A percentile compares a stretch with the other conserved stretches of the same genome.
phyloP scores from a whole-genome alignment of 1,140 invertebrate genomes.

The Hycleus cichorii region DNA sequence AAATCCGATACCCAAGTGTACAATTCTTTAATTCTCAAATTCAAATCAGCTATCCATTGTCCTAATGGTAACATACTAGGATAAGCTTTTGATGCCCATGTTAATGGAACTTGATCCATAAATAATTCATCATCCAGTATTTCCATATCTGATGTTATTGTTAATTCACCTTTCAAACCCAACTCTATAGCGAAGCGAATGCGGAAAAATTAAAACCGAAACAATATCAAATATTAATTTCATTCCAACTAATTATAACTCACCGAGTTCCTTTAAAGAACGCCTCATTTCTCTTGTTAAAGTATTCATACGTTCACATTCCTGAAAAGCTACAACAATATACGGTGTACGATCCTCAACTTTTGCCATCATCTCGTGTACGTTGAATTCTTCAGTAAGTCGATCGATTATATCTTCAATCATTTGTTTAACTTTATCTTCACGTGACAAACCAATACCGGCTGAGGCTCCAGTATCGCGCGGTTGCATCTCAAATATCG shows the following conservation, averaged over 20 bases:
- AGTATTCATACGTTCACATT: conserved; percentile 91
- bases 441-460: conserved; percentile 58
- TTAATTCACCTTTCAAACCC: conserved; percentile 68
- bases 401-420: conserved; percentile 87
- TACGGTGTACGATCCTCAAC: conserved; percentile 87
- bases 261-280: conserved; percentile 68
- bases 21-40: conserved; percentile 68
- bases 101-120: conserved; percentile 76
- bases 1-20: conserved; percentile 75
- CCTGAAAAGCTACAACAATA: conserved; percentile 88
- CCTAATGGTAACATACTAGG: conserved; percentile 79
- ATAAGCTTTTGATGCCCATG: conserved; percentile 81
- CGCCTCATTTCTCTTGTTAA: conserved; percentile 72
- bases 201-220: background rate
- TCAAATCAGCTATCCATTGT: conserved; percentile 82
- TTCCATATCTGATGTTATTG: conserved; percentile 91
- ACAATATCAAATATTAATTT: background rate
- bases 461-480: conserved; percentile 62
- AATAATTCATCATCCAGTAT: conserved; percentile 73
- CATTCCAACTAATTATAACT: conserved; percentile 51
- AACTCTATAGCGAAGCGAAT: conserved; percentile 1
- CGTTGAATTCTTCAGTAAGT: conserved; percentile 82
- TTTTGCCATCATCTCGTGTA: conserved; percentile 76
- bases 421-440: conserved; percentile 75
- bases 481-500: conserved; percentile 88